phyloP scores from a whole-genome alignment of 2,113 vertebrate species.

The Plestiodon gilberti region DNA sequence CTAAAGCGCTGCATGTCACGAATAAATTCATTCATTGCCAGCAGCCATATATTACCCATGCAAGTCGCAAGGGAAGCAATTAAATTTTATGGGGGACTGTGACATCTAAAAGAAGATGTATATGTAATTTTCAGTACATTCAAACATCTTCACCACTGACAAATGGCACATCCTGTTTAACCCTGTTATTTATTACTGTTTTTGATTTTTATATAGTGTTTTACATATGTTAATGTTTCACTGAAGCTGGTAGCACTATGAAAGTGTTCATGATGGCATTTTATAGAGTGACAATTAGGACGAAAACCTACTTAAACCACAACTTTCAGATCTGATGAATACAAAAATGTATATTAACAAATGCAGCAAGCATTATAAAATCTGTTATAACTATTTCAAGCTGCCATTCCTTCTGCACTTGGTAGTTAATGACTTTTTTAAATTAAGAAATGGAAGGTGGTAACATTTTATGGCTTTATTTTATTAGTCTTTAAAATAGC shows the following conservation, averaged over 20 bases:
- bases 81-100: constrained; percentile 15
- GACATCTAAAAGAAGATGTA: constrained; percentile 3
- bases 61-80: constrained; percentile 1
- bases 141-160: background rate
- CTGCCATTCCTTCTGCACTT: background rate
- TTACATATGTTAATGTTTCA: background rate
- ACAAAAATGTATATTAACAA: background rate
- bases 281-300: background rate
- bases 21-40: constrained; percentile 22
- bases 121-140: background rate
- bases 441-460: background rate
- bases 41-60: background rate
- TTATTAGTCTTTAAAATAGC: background rate
- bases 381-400: background rate
- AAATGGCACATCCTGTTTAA: background rate
- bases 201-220: background rate
- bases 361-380: background rate
- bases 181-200: constrained; percentile 8
- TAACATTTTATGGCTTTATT: background rate
- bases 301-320: background rate
- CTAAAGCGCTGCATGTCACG: background rate
- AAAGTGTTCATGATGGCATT: background rate
- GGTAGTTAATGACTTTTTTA: background rate
- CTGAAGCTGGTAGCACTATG: background rate
- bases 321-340: background rate